Percentiles rank a stretch among this genome's conserved stretches.
phyloP scores from a whole-genome alignment of 2,797 vertebrate species.

The Bufotes viridis region DNA sequence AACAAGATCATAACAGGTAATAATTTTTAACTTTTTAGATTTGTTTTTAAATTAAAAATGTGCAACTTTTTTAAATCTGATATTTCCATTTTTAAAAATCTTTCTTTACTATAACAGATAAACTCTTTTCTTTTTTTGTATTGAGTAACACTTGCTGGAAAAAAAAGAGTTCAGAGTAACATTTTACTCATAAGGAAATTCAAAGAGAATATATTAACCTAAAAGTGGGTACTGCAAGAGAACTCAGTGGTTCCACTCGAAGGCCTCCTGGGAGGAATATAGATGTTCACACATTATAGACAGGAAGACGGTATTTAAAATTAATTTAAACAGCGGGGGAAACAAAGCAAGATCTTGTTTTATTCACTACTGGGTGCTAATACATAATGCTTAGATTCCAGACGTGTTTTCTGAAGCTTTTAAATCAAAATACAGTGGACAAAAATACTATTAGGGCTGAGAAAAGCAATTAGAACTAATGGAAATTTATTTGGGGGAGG shows the following conservation, averaged over 20 bases:
- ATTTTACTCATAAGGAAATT: slow-evolving; percentile 70
- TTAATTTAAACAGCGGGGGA: slow-evolving; percentile 76
- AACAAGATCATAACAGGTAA: background rate
- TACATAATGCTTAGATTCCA: slow-evolving; percentile 68
- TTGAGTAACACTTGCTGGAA: slow-evolving; percentile 72
- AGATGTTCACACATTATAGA: slow-evolving; percentile 72
- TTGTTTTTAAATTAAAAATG: slow-evolving; percentile 10
- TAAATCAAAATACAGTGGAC: slow-evolving; percentile 67
- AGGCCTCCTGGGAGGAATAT: slow-evolving; percentile 70
- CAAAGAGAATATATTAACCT: slow-evolving; percentile 71
- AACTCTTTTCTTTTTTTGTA: slow-evolving; percentile 67
- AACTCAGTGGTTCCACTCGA: slow-evolving; percentile 70
- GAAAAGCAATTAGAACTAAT: slow-evolving; percentile 63
- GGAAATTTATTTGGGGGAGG: slow-evolving; percentile 50
- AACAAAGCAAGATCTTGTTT: slow-evolving; percentile 68
- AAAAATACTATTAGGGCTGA: slow-evolving; percentile 68
- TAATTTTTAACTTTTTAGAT: background rate
- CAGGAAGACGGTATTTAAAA: slow-evolving; percentile 71
- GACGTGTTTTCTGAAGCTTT: slow-evolving; percentile 70
- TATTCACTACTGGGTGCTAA: slow-evolving; percentile 66
- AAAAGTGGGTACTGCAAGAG: slow-evolving; percentile 69
- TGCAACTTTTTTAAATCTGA: background rate
- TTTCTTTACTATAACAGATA: slow-evolving; percentile 5
- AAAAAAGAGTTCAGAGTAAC: slow-evolving; percentile 72
- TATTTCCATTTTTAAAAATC: background rate